Evolutionary conservation across 2,888 invertebrate genomes (phyloP).

Genomic region (Isotomurus palustris): DNA sequence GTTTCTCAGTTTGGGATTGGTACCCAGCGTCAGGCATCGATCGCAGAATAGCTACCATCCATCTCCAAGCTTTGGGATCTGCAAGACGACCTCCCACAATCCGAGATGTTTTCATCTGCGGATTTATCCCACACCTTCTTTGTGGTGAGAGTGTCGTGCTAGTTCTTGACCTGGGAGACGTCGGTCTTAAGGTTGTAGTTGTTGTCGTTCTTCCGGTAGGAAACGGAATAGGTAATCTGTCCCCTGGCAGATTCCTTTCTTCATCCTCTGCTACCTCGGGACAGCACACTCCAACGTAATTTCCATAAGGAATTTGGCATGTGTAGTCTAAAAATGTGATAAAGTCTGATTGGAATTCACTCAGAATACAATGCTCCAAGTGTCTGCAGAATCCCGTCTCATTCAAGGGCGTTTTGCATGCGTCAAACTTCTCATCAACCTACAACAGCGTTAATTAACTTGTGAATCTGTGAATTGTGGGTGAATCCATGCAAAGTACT

Average conservation of each 20-base stretch:
- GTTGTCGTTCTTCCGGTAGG: constrained; percentile 8
- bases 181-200: constrained; percentile 15
- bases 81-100: constrained; percentile 62
- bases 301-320: constrained; percentile 64
- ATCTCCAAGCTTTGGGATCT: constrained; percentile 67
- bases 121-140: constrained; percentile 59
- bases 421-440: constrained; percentile 60
- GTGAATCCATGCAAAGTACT: not conserved
- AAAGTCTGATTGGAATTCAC: constrained; percentile 59
- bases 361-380: constrained; percentile 58
- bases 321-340: constrained; percentile 62
- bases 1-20: not conserved
- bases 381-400: constrained; percentile 65
- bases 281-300: constrained; percentile 68
- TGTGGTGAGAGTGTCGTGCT: constrained; percentile 4
- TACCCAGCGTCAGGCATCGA: constrained; percentile 43
- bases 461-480: too few species aligned
- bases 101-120: constrained; percentile 55
- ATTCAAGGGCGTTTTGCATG: constrained; percentile 58
- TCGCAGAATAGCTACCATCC: constrained; percentile 75
- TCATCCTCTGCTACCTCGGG: constrained; percentile 45
- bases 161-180: constrained; percentile 6
- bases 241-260: not conserved
- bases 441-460: constrained; percentile 47
- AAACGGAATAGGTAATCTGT: constrained; percentile 2